phyloP scores from a whole-genome alignment of 1,140 invertebrate species.

The Drosophila prosaltans region DNA sequence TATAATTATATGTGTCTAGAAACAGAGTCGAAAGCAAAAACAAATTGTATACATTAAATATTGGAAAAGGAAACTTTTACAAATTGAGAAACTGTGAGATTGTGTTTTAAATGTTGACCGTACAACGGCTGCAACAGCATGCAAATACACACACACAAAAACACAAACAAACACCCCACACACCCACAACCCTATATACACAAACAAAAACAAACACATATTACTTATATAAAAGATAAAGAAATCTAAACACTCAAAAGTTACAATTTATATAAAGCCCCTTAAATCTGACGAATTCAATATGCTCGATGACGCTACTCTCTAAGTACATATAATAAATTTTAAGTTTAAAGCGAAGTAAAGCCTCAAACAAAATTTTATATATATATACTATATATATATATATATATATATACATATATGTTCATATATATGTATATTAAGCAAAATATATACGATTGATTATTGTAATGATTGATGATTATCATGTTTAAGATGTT shows the following conservation, averaged over 20 bases:
- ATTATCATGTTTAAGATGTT: conserved; percentile 79
- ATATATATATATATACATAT: conserved; percentile 52
- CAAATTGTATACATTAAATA: conserved; percentile 48
- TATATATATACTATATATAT: conserved; percentile 43
- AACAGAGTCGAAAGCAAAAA: conserved; percentile 25
- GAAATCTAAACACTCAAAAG: conserved; percentile 8
- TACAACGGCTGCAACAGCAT: conserved; percentile 52
- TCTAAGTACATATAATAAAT: conserved; percentile 76
- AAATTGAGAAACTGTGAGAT: conserved; percentile 63
- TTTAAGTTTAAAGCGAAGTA: conserved; percentile 74
- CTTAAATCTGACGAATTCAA: conserved; percentile 77
- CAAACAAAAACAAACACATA: conserved; percentile 10
- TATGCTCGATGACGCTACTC: conserved; percentile 81
- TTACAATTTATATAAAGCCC: conserved; percentile 42
- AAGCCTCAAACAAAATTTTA: conserved; percentile 63
- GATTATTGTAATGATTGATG: conserved; percentile 72
- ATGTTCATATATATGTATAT: conserved; percentile 40
- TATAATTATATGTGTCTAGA: conserved; percentile 20
- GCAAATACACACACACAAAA: conserved; percentile 41
- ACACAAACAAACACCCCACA: conserved; percentile 23
- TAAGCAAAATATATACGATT: conserved; percentile 55
- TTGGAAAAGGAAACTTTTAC: conserved; percentile 45
- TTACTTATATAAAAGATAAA: conserved; percentile 19
- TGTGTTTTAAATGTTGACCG: conserved; percentile 64
- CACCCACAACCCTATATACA: neutral